These are phyloP conservation scores for Turdus rufiventris DNA, from an alignment of 2,113 vertebrate species.

Conservation along the genomic window DNA sequence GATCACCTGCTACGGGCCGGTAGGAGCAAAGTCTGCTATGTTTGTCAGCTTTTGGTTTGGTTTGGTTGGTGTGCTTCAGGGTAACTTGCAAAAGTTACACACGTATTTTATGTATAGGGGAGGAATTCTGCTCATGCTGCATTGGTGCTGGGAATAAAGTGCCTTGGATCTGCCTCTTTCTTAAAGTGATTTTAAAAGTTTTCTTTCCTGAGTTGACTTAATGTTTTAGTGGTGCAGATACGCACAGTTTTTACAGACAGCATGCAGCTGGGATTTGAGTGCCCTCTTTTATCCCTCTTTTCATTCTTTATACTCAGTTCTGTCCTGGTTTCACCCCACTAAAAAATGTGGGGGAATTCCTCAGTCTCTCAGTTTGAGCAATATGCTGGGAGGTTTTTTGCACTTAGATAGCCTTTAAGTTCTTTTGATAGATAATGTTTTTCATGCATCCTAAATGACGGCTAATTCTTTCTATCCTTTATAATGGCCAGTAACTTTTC, in stretches of 20 bases:
- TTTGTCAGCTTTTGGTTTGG: accelerated
- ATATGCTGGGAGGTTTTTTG: not conserved
- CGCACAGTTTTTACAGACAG: not conserved
- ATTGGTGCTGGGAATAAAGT: not conserved
- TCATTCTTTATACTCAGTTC: not conserved
- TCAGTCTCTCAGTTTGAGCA: not conserved
- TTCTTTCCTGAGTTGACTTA: not conserved
- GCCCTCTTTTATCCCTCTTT: not conserved
- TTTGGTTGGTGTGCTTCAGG: accelerated
- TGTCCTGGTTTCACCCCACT: not conserved
- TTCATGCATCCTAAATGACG: not conserved
- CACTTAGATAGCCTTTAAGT: not conserved
- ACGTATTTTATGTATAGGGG: accelerated
- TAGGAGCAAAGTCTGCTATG: conserved; percentile 46
- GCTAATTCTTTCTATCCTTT: not conserved
- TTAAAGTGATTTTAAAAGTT: not conserved
- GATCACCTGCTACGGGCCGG: conserved; percentile 87
- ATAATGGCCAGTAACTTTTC: not conserved
- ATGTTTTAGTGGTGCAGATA: not conserved
- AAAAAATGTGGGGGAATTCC: not conserved
- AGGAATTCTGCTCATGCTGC: not conserved
- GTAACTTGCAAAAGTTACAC: not conserved
- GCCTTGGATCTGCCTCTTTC: not conserved
- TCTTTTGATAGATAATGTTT: not conserved
- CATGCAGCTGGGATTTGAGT: not conserved